Conservation (phyloP, 2,888 invertebrate species). For the Cancer borealis region DNA sequence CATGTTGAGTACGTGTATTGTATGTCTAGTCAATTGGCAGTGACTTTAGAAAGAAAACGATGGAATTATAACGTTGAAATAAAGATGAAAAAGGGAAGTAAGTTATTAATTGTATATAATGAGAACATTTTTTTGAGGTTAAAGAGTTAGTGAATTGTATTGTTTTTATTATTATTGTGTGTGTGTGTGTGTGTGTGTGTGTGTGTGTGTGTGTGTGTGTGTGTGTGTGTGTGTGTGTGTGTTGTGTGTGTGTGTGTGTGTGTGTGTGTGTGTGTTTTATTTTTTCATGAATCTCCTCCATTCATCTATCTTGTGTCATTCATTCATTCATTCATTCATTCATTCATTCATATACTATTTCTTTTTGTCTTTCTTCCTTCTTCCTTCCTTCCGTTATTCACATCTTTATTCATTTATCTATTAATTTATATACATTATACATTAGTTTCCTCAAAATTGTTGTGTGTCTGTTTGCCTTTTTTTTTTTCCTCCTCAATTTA, state of each 20-base stretch:
- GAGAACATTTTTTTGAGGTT: not conserved
- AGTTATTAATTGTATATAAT: not conserved
- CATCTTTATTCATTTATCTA: not conserved
- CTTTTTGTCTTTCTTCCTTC: not conserved
- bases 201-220: constrained; percentile 39
- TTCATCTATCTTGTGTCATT: not conserved
- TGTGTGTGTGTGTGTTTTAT: not conserved
- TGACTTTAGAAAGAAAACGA: not conserved
- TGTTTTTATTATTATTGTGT: not conserved
- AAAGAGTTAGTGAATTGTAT: not conserved
- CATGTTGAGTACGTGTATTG: not conserved
- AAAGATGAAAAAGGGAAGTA: not conserved
- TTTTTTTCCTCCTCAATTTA: not conserved
- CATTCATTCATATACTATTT: not conserved
- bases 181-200: constrained; percentile 16
- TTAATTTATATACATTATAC: too few species aligned
- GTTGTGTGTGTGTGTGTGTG: not conserved
- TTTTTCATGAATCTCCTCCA: not conserved
- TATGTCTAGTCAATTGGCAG: not conserved
- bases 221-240: not conserved
- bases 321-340: not conserved
- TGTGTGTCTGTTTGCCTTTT: not conserved
- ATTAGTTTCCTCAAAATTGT: too few species aligned
- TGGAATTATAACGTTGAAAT: not conserved
- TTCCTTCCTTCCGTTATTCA: not conserved